These are phyloP conservation scores for Orestias chungarensis DNA, from an alignment of 2,797 vertebrate species.

Conservation along the genomic window DNA sequence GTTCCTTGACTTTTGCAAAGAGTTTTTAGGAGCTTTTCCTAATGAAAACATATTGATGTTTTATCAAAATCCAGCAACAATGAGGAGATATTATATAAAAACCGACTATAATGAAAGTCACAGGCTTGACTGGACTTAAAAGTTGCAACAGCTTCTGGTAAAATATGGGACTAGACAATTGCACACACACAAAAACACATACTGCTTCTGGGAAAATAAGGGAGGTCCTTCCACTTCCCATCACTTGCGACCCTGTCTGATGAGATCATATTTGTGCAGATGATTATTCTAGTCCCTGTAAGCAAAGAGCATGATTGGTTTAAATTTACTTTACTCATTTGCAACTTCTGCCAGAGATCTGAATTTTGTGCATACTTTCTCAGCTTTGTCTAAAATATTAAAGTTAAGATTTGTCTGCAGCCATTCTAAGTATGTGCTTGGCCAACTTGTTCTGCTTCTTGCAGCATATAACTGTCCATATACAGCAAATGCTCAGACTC, in stretches of 20 bases:
- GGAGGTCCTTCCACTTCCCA: slow-evolving; percentile 47
- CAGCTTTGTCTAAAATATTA: slow-evolving; percentile 12
- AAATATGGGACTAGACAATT: slow-evolving; percentile 71
- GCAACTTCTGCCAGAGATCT: slow-evolving; percentile 17
- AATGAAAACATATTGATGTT: slow-evolving; percentile 17
- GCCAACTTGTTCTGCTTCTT: not conserved
- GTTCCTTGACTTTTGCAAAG: slow-evolving; percentile 41
- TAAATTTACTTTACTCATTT: slow-evolving; percentile 52
- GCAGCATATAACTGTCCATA: not conserved
- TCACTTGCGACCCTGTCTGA: slow-evolving; percentile 63
- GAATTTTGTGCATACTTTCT: slow-evolving; percentile 25
- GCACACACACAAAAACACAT: slow-evolving; percentile 35
- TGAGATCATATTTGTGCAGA: slow-evolving; percentile 69
- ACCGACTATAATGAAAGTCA: slow-evolving; percentile 57
- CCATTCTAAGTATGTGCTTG: not conserved
- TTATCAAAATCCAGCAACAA: slow-evolving; percentile 24
- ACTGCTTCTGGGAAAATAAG: slow-evolving; percentile 60
- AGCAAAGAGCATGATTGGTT: slow-evolving; percentile 47
- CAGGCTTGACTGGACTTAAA: slow-evolving; percentile 59
- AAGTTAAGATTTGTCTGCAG: not conserved
- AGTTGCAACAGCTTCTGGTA: slow-evolving; percentile 57
- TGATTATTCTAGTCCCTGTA: slow-evolving; percentile 49
- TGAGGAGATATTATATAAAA: slow-evolving; percentile 45
- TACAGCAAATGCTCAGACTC: slow-evolving; percentile 8
- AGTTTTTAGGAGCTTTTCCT: slow-evolving; percentile 27